Evolutionary conservation across 2,113 vertebrate species (phyloP).

Genomic region (Vireo altiloquus): DNA sequence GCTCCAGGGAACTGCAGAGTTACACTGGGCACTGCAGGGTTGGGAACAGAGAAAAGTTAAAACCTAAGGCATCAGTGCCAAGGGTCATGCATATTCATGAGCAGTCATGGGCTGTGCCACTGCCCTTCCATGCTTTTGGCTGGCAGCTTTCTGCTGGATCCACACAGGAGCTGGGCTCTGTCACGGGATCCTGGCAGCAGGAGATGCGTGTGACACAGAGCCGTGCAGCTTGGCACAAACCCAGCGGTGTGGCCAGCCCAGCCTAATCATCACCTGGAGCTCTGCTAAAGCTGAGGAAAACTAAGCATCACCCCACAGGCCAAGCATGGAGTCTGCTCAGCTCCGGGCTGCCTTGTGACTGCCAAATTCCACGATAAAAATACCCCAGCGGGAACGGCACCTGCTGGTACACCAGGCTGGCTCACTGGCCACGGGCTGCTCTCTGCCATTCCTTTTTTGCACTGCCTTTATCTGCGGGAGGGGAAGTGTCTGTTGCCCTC

Average conservation of each 20-base stretch:
- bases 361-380: constrained; percentile 50
- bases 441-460: neutral
- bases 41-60: too few species aligned
- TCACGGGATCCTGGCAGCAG: neutral
- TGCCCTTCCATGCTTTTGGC: neutral
- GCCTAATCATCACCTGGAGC: constrained; percentile 11
- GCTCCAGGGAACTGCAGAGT: too few species aligned
- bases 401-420: neutral
- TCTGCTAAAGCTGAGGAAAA: neutral
- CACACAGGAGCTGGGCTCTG: neutral
- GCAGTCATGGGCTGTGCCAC: neutral
- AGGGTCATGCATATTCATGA: neutral
- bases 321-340: neutral
- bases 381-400: neutral
- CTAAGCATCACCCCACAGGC: neutral
- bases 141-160: neutral
- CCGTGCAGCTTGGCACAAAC: neutral
- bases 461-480: neutral
- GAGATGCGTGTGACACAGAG: constrained; percentile 16
- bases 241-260: fast-evolving
- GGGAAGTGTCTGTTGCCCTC: neutral
- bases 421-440: neutral
- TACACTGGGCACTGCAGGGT: too few species aligned
- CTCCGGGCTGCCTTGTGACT: neutral
- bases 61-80: too few species aligned